These are phyloP conservation scores for Coelopa frigida DNA, from an alignment of 1,140 invertebrate species.

Conservation along the genomic window DNA sequence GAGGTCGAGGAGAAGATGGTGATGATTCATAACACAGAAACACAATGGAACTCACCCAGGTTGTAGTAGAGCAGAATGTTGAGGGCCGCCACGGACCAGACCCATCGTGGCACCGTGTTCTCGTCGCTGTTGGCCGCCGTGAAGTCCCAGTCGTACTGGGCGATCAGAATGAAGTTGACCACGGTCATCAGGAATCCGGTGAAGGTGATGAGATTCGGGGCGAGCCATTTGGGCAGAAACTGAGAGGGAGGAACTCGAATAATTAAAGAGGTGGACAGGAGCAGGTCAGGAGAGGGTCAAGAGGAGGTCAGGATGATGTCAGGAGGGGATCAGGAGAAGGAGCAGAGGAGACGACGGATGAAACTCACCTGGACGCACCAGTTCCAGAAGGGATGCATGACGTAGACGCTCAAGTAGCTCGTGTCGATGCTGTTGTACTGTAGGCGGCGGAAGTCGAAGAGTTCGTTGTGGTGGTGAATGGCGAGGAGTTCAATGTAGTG, in stretches of 20 bases:
- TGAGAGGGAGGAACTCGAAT: slow-evolving; percentile 47
- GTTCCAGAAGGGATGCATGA: slow-evolving; percentile 99
- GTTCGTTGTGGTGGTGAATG: neutral
- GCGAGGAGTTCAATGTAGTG: too few species aligned
- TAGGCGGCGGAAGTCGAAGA: slow-evolving; percentile 40
- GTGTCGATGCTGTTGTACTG: slow-evolving; percentile 93
- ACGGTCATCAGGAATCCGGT: slow-evolving; percentile 90
- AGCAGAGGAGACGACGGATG: too few species aligned
- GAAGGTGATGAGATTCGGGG: slow-evolving; percentile 95
- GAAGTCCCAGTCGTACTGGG: slow-evolving; percentile 82
- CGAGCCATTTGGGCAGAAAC: slow-evolving; percentile 86
- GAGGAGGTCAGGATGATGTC: too few species aligned
- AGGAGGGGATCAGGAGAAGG: too few species aligned
- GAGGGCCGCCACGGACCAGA: slow-evolving; percentile 79
- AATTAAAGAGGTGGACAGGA: too few species aligned
- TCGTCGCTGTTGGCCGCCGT: slow-evolving; percentile 55
- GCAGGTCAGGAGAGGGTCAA: too few species aligned
- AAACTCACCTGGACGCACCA: slow-evolving; percentile 76
- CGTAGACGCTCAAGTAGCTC: slow-evolving; percentile 85
- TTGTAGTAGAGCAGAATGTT: slow-evolving; percentile 94
- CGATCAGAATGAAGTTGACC: slow-evolving; percentile 78
- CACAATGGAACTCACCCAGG: slow-evolving; percentile 59
- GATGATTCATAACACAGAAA: neutral
- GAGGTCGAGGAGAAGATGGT: neutral
- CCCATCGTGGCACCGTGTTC: slow-evolving; percentile 71